Evolutionary conservation across 2,797 vertebrate species (phyloP), one percentile per base, ranked within the genome.

Genomic region (Coluber constrictor): DNA sequence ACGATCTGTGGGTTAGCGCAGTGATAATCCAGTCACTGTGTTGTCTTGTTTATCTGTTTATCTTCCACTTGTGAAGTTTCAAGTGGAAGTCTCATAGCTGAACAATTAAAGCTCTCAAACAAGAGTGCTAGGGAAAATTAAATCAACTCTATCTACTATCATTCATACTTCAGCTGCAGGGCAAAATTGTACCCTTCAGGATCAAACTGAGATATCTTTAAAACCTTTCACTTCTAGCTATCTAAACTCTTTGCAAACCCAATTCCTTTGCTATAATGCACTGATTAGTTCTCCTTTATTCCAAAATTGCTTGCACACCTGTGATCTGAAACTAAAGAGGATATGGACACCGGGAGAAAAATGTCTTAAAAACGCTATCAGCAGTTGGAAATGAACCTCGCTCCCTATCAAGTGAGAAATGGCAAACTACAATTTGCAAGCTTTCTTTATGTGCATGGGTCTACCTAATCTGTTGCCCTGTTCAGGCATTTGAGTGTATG

Each of bases 1-100:
- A 83, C 74, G 25, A 83, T 25, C 43, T 25, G 18, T 43, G 37
- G 37, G 20, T 83, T 83, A 83, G 20, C 20, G 0, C 37, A 25
- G 37, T 83, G 74, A 83, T 37, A 83, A 83, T 47, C 92, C 20
- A 9, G 2, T 92, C 92, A 90, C 23, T 25, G 63, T 63, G 8
- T n/a, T 63, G n/a, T 54, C 87, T 29, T 43, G 70, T 95, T 95
- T 79, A 90, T 11, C 59, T 3, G 37, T 87, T 86, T 70, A 86
- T 59, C 59, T 74, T 91, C 88, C 32, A 29, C 88, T 93, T 90
- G 90, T 56, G 61, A 7, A 0, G 32, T 18, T 47, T 92, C 93
- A 95, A 93, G 94, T 92, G 89, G 94, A 91, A 94, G 89, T 20
- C 0, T 0, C 54, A 87, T 51, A 92, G 86, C 66, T 13, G 70